Base-by-base conservation (phyloP, 2,113 vertebrate genomes). In the Recurvirostra avosetta region DNA sequence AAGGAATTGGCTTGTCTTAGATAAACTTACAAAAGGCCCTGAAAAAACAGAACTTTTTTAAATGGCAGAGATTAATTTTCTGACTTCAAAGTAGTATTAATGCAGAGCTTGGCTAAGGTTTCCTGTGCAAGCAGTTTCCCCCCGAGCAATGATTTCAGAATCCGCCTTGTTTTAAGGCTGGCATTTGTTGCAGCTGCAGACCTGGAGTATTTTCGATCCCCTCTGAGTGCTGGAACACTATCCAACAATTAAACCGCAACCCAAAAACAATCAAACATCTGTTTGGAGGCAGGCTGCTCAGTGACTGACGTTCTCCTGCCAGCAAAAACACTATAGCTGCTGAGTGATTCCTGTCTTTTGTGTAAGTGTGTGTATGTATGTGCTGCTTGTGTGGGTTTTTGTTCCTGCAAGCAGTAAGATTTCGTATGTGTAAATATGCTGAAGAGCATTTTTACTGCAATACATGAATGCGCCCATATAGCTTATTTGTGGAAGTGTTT, bases 181-280 rank as follows among this genome's bases (percentile, higher is more conserved):
- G 97, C 97, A 97, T 97, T 98, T 97, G 97, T 96, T 98, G 98
- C 98, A 99, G 98, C 98, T 99, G 98, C 97, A 98, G 91, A 97
- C 98, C 98, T 98, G 98, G 94, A 98, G 95, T 95, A 97, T 98
- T 97, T 97, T 98, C 90, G 97, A 97, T 97, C 97, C 98, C 98
- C 98, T 98, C 97, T 95, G 98, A 98, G 98, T 97, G 98, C 98
- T 98, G 98, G 98, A 98, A 98, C 98, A 93, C 97, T 97, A 98
- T 98, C 98, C 98, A 99, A 98, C 98, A 98, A 98, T 98, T 98
- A 98, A 99, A 99, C 98, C 98, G 78, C 98, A 98, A 98, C 98
- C 98, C 98, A 97, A 98, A 98, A 99, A 99, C 98, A 99, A 99
- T 99, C 98, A 98, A 98, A 99, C 99, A 99, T 99, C 99, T 99